These are phyloP conservation scores for Erinaceus europaeus DNA, from an alignment of 2,113 vertebrate genomes.

Conservation along the genomic window DNA sequence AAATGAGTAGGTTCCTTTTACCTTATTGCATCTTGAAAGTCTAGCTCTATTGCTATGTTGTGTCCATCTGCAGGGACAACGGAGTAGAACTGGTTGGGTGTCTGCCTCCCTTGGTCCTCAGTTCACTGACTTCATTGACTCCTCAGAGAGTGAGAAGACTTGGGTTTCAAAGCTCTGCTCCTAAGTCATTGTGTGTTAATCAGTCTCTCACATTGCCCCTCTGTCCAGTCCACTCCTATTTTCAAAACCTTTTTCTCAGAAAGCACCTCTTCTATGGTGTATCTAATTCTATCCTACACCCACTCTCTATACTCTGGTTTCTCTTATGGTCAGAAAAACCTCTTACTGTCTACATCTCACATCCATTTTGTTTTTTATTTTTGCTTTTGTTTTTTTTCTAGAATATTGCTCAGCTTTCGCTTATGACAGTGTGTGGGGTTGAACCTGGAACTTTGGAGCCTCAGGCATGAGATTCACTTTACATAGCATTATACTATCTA, in stretches of 20 bases:
- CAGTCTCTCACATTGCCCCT: background rate
- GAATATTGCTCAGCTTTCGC: too few relatives aligned
- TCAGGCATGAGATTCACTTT: too few relatives aligned
- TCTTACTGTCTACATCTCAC: too few relatives aligned
- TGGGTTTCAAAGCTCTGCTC: background rate
- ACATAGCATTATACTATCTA: too few relatives aligned
- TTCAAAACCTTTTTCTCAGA: background rate
- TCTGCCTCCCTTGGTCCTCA: background rate
- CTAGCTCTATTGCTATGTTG: constrained; percentile 73
- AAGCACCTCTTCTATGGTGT: background rate
- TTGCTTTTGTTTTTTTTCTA: too few relatives aligned
- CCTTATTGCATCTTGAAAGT: constrained; percentile 64
- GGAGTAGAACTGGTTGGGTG: background rate
- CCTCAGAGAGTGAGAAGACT: background rate
- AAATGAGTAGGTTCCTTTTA: constrained; percentile 36
- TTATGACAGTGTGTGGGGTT: too few relatives aligned
- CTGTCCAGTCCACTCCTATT: background rate
- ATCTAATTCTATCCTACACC: background rate
- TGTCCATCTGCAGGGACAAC: constrained; percentile 59
- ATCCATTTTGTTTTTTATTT: too few relatives aligned
- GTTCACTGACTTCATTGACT: background rate
- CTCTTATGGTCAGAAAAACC: too few relatives aligned
- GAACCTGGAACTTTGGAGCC: too few relatives aligned
- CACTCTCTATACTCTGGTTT: too few relatives aligned
- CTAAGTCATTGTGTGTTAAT: background rate